Evolutionary conservation across 2,888 invertebrate species (phyloP), one percentile per base, ranked within the genome.

Genomic region (Tenthredo livida): DNA sequence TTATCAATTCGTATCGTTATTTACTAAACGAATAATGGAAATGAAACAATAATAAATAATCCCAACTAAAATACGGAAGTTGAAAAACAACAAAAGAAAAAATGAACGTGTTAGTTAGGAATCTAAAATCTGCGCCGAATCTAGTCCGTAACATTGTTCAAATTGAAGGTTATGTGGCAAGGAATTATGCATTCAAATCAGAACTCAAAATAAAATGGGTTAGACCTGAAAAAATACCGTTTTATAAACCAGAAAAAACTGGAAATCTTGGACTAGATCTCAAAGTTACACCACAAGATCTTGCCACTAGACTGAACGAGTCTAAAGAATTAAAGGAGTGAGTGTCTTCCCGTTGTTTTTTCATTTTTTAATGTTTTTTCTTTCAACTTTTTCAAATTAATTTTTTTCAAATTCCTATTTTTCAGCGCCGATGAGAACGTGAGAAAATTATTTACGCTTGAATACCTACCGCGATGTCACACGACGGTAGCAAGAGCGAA

Each of bases 171-270:
- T 86, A 84, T 58, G 17, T 87, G 17, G 85, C 90, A 85, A 86
- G 94, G 90, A 88, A 88, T 92, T 91, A 93, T 93, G 90, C 96
- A 87, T 94, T 96, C 88, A 97, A 97, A 92, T 95, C 96, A 47
- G 95, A 96, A 89, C 93, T 97, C 54, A 96, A 97, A 93, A 96
- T 97, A 73, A 96, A 96, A 94, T 97, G 97, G 97, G 94, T 95
- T 7, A 94, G 96, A 43, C 97, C 97, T 0, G 95, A 95, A 43
- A 96, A 96, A 91, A 94, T 97, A 29, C 94, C 96, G 0, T 94
- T 95, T 73, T 95, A 95, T 86, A 95, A 95, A 89, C 95, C 97
- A 0, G 94, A 95, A 89, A 96, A 95, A 90, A 96, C 96, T 88
- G 97, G 97, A 0, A 97, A 98, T 92, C 93, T 96, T 50, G 94